Evolutionary conservation across 2,797 vertebrate genomes (phyloP).

Genomic region (Zenarchopterus dispar): DNA sequence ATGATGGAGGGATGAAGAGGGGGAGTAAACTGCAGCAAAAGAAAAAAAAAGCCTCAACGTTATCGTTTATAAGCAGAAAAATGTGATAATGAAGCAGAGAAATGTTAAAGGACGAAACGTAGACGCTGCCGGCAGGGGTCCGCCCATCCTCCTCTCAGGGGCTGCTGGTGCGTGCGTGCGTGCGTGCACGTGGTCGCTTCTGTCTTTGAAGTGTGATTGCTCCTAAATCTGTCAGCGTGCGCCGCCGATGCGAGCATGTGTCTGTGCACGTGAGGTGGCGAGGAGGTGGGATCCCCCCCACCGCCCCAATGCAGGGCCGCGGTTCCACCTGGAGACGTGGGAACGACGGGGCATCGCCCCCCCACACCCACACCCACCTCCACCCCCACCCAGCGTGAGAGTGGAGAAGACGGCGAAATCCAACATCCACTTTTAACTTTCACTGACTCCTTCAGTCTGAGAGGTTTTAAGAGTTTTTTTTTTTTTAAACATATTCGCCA

Average conservation of each 20-base stretch:
- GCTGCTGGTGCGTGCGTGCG: too few relatives aligned
- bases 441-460: constrained; percentile 13
- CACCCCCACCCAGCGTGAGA: constrained; percentile 37
- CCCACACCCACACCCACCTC: constrained; percentile 50
- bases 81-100: constrained; percentile 30
- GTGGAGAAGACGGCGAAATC: not conserved
- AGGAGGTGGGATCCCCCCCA: constrained; percentile 61
- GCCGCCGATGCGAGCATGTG: constrained; percentile 28
- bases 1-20: not conserved
- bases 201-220: constrained; percentile 26
- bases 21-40: not conserved
- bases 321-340: constrained; percentile 62
- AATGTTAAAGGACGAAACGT: constrained; percentile 36
- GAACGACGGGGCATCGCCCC: constrained; percentile 56
- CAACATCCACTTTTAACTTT: constrained; percentile 5
- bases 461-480: constrained; percentile 35
- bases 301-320: constrained; percentile 61
- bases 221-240: constrained; percentile 24
- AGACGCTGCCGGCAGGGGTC: constrained; percentile 32
- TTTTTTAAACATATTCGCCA: constrained; percentile 38
- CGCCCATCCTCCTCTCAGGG: constrained; percentile 5
- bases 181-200: constrained; percentile 18
- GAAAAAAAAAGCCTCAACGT: constrained; percentile 16
- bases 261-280: constrained; percentile 26
- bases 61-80: constrained; percentile 18